A percentile compares a stretch with the other conserved stretches of the same genome.
Conservation (phyloP, 2,888 invertebrate species). For the Allygus modestus region DNA sequence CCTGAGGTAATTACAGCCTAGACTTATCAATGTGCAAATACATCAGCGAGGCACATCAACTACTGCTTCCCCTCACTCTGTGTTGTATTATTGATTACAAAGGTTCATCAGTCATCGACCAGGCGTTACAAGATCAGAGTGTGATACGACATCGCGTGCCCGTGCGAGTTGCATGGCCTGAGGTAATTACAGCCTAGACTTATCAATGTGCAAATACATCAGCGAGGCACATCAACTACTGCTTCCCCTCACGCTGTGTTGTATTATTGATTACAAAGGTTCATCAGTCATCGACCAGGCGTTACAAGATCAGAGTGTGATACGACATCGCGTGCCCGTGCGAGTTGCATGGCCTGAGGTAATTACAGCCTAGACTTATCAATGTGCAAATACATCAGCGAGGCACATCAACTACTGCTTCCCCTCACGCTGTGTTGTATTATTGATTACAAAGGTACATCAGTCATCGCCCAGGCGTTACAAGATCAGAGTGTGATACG, state of each 20-base stretch:
- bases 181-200: constrained; percentile 17
- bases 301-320: background rate
- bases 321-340: constrained; percentile 1
- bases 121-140: background rate
- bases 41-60: constrained; percentile 10
- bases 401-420: background rate
- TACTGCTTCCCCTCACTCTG: background rate
- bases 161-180: background rate
- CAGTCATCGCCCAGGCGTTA: background rate
- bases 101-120: constrained; percentile 9
- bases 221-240: background rate
- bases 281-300: background rate
- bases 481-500: constrained; percentile 7
- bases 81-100: constrained; percentile 26
- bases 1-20: constrained; percentile 10
- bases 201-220: constrained; percentile 34
- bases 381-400: constrained; percentile 16
- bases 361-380: constrained; percentile 23
- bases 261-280: constrained; percentile 23
- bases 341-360: background rate
- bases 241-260: background rate
- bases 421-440: background rate
- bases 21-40: constrained; percentile 26
- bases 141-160: constrained; percentile 6
- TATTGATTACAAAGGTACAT: constrained; percentile 24